These are phyloP conservation scores for Aphelinus certus DNA, from an alignment of 1,140 invertebrate genomes.

Conservation along the genomic window DNA sequence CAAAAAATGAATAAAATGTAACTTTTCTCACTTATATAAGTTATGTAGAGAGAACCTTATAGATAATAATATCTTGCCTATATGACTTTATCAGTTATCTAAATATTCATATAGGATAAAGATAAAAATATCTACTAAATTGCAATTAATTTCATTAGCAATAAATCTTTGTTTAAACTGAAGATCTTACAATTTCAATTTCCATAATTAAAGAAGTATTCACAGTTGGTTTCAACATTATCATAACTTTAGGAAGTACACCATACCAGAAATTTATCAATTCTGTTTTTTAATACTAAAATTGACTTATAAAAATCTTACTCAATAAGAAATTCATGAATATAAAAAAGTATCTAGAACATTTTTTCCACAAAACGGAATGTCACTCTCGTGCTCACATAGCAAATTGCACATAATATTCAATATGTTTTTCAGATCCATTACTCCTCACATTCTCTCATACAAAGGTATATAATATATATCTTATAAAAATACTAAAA, in stretches of 20 bases:
- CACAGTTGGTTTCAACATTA: too few species aligned
- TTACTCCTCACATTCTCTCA: too few species aligned
- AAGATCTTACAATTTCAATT: too few species aligned
- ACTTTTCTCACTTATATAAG: too few species aligned
- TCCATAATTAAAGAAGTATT: too few species aligned
- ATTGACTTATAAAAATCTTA: slow-evolving; percentile 14
- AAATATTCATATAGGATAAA: neutral
- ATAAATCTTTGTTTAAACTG: too few species aligned
- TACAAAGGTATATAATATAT: neutral
- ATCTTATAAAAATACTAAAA: slow-evolving; percentile 12
- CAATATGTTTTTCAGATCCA: too few species aligned
- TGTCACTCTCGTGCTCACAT: neutral
- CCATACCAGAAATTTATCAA: neutral
- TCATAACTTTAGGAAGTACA: too few species aligned
- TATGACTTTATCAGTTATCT: neutral
- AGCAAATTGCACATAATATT: too few species aligned
- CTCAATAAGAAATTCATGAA: neutral
- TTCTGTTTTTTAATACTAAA: neutral
- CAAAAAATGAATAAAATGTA: neutral
- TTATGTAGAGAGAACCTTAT: too few species aligned
- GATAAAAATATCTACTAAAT: neutral
- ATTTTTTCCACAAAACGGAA: neutral
- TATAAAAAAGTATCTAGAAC: slow-evolving; percentile 7
- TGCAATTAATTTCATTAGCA: slow-evolving; percentile 5
- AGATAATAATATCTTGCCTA: too few species aligned